Evolutionary conservation across 1,140 invertebrate species (phyloP), one percentile per base, ranked within the genome.

Genomic region (Zaprionus tsacasi): DNA sequence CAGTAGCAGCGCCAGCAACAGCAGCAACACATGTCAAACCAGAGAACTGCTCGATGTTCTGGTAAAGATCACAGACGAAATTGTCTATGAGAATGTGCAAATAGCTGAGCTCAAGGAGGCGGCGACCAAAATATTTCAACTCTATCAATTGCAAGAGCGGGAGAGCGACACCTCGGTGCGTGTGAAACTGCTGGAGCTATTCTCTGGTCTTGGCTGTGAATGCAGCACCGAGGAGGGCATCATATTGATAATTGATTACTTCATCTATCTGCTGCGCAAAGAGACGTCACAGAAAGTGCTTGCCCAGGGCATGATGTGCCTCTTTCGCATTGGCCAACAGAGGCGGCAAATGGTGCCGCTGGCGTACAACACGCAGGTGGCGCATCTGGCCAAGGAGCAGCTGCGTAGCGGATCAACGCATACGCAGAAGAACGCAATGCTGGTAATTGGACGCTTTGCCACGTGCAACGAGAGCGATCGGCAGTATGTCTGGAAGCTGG

Each of bases 211-310:
- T 7, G 78, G 87, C 8, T 88, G 88, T 11, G 91, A 91, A 33
- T 73, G 75, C 38, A 55, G 63, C 6, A 77, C 78, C 2, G 91
- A 92, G 54, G 75, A 81, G 56, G 66, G 65, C 12, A 56, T 89
- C 6, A 79, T 72, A 6, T 54, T 91, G 0, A 70, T 92, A 17
- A 87, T 92, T 2, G 96, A 97, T 78, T 96, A 97, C 93, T 96
- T 96, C 11, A 94, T 96, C 27, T 94, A 94, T 65, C 93, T 98
- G 54, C 86, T 97, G 59, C 96, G 96, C 91, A 95, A 95, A 82
- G 96, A 97, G 93, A 95, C 94, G 66, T 97, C 97, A 0, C 96
- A 97, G 80, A 96, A 97, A 93, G 97, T 97, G 52, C 94, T 91
- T 12, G 91, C 87, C 43, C 85, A 92, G 67, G 90, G 85, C 36